Conservation (phyloP, 2,113 vertebrate species). For the Paradoxurus hermaphroditus region DNA sequence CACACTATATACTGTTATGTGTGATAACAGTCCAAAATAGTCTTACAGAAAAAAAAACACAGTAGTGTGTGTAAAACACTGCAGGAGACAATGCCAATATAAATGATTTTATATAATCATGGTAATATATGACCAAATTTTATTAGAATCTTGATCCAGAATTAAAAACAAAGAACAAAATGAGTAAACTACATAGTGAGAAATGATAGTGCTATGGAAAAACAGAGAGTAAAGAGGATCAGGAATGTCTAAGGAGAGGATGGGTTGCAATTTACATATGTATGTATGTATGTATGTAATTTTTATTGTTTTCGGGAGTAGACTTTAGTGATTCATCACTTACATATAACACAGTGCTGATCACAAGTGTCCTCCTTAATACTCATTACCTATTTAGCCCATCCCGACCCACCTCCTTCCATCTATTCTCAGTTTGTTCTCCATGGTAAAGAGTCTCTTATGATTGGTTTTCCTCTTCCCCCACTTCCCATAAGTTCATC, state of each 20-base stretch:
- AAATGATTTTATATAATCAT: neutral
- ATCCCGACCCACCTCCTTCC: too few species aligned
- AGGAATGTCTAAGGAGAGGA: neutral
- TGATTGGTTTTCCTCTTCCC: too few species aligned
- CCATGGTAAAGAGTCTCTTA: too few species aligned
- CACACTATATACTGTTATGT: neutral
- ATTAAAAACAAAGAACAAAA: neutral
- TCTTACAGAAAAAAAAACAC: neutral
- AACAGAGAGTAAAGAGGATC: neutral
- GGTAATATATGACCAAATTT: neutral
- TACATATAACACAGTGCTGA: too few species aligned
- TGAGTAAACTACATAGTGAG: neutral
- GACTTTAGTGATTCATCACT: too few species aligned
- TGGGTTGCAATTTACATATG: neutral
- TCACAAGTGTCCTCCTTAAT: too few species aligned
- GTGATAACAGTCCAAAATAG: neutral
- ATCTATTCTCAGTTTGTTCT: too few species aligned
- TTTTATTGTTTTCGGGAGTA: too few species aligned
- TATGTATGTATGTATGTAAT: too few species aligned
- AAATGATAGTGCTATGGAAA: neutral
- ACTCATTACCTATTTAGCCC: too few species aligned
- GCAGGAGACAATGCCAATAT: neutral
- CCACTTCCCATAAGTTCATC: too few species aligned
- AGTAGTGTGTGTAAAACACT: neutral
- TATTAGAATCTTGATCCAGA: neutral